Evolutionary conservation across 2,113 vertebrate species (phyloP), one percentile per base, ranked within the genome.

Genomic region (Mobula birostris): DNA sequence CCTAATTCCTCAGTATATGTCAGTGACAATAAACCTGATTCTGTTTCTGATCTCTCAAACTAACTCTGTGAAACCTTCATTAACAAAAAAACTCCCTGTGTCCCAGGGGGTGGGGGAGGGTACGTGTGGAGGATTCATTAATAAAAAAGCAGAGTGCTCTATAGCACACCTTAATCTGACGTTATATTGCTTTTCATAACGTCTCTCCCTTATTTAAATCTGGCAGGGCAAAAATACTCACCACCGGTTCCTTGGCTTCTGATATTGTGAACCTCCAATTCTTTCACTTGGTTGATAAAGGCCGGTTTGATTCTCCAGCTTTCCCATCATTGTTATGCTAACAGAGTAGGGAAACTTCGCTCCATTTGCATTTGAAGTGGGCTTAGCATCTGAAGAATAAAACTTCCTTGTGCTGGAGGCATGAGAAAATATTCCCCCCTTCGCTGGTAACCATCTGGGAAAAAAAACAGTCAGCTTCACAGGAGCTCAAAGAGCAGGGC

Each of bases 301-400:
- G 70, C 91, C 17, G 61, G 68, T 76, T 27, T 1, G 70, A 74
- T 36, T 5, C 91, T 93, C 21, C 91, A 93, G 36, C 79, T 88
- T 72, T 88, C 94, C 82, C 3, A 61, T 29, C 77, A 94, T 95
- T 95, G 95, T 95, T 87, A 95, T 95, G 95, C 94, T 95, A 94
- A 95, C 83, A 78, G 94, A 56, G 19, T 9, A 40, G 32, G 63
- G 66, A 58, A 78, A 78, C 4, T 61, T 93, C 19, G 36, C 27
- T 2, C 87, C 70, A 94, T 95, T 94, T 95, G 95, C 95, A 94
- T 94, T 94, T 94, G 95, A 95, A 94, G 91, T 94, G 93, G 24
- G 76, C 68, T 19, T 77, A 94, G 63, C 79, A 78, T 70, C 92
- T 2, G 76, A 77, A 66, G 77, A 94, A 93, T 93, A 93, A 93